Percentiles rank a stretch among this genome's conserved stretches.
phyloP scores from a whole-genome alignment of 1,140 invertebrate genomes.

The silkworm (Bombyx mori) region DNA sequence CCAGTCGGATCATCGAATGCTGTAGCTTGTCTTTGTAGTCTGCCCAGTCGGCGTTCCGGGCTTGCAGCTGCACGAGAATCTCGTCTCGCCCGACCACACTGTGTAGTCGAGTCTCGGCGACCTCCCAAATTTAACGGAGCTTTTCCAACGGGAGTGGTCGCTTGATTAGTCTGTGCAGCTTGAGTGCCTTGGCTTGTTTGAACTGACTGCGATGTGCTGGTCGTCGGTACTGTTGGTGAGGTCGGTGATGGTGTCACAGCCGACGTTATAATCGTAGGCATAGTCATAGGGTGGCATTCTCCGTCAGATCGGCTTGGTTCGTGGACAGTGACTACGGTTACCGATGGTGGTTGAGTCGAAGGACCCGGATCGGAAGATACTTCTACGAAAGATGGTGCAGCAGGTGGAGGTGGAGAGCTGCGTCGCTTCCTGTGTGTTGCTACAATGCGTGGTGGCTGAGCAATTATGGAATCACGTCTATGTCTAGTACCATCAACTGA shows the following conservation, averaged over 20 bases:
- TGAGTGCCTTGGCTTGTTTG: slow-evolving; percentile 31
- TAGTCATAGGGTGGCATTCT: slow-evolving; percentile 74
- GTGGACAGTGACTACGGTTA: slow-evolving; percentile 60
- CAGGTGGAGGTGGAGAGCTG: slow-evolving; percentile 73
- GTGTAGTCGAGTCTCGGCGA: slow-evolving; percentile 86
- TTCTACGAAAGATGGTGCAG: slow-evolving; percentile 83
- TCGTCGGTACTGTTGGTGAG: slow-evolving; percentile 73
- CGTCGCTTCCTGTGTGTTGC: slow-evolving; percentile 76
- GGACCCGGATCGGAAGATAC: slow-evolving; percentile 79
- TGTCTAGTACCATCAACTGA: slow-evolving; percentile 56
- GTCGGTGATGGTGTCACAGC: slow-evolving; percentile 85
- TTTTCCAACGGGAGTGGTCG: slow-evolving; percentile 61
- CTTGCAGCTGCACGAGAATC: slow-evolving; percentile 80
- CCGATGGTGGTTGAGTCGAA: slow-evolving; percentile 62
- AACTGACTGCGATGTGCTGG: slow-evolving; percentile 39
- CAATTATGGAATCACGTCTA: slow-evolving; percentile 76
- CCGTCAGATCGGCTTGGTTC: slow-evolving; percentile 68
- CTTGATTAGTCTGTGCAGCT: slow-evolving; percentile 64
- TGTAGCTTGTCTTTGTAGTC: slow-evolving; percentile 87
- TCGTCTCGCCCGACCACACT: slow-evolving; percentile 78
- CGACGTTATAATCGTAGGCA: slow-evolving; percentile 85
- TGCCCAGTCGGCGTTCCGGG: slow-evolving; percentile 79
- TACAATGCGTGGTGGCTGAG: slow-evolving; percentile 74
- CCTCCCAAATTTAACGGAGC: slow-evolving; percentile 75
- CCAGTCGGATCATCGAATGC: slow-evolving; percentile 87